Percentiles rank a stretch among this genome's conserved stretches.
Conservation (phyloP, 2,113 vertebrate genomes). For the Symphodus melops region DNA sequence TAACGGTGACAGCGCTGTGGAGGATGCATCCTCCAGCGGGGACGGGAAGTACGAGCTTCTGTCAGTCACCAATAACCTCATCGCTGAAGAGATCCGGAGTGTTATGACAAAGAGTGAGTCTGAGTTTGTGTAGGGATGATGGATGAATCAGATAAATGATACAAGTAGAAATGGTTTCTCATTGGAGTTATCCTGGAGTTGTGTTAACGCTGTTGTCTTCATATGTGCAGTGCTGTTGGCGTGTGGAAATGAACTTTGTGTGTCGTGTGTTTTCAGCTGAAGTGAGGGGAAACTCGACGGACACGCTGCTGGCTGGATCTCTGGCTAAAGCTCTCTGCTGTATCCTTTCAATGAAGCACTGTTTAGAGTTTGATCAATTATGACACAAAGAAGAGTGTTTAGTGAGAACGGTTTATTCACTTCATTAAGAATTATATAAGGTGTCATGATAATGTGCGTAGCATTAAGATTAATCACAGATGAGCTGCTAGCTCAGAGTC, state of each 20-base stretch:
- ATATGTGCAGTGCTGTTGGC: neutral
- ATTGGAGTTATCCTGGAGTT: no score
- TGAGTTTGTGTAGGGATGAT: neutral
- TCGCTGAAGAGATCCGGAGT: conserved; percentile 91
- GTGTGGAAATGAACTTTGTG: neutral
- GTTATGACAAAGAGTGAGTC: conserved; percentile 91
- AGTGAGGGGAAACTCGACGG: conserved; percentile 90
- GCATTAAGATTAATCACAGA: no score
- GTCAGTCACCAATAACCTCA: conserved; percentile 89
- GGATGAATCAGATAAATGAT: no score
- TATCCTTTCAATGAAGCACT: conserved; percentile 86
- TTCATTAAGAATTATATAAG: no score
- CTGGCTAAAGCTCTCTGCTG: conserved; percentile 98
- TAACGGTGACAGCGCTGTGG: conserved; percentile 79
- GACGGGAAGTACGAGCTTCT: conserved; percentile 97
- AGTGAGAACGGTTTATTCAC: no score
- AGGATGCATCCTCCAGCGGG: conserved; percentile 86
- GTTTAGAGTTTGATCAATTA: no score
- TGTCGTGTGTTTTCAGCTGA: conserved; percentile 83
- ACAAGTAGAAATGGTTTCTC: no score
- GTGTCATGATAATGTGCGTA: no score
- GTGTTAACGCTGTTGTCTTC: neutral
- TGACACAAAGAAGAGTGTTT: no score
- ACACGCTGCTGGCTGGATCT: conserved; percentile 92
- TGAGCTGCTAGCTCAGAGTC: no score